Evolutionary conservation across 2,113 vertebrate genomes (phyloP).

Genomic region (Symphodus melops): DNA sequence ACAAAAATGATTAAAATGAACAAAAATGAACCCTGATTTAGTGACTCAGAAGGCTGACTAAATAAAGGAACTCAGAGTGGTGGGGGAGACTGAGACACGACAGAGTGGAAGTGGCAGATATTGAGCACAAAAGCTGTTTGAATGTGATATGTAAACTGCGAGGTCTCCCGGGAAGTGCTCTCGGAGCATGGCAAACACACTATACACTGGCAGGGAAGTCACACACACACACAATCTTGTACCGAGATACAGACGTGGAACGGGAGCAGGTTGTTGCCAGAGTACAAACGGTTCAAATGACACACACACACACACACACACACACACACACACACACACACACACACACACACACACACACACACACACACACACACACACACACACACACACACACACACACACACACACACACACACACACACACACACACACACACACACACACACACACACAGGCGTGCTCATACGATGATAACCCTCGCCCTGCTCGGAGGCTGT

Average conservation of each 20-base stretch:
- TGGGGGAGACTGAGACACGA: conserved; percentile 21
- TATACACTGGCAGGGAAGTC: conserved; percentile 34
- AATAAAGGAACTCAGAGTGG: conserved; percentile 22
- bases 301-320: conserved; percentile 2
- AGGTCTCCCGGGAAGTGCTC: conserved; percentile 71
- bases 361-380: conserved; percentile 5
- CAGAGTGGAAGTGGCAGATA: conserved; percentile 65
- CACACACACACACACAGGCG: background rate
- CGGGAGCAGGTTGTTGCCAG: conserved; percentile 41
- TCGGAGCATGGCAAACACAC: conserved; percentile 58
- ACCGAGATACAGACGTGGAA: conserved; percentile 57
- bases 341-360: background rate
- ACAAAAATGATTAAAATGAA: conserved; percentile 22
- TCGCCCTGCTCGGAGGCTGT: conserved; percentile 40
- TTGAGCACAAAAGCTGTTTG: conserved; percentile 73
- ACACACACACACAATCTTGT: conserved; percentile 56
- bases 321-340: conserved; percentile 17
- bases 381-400: conserved; percentile 5
- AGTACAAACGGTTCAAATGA: conserved; percentile 59
- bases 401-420: conserved; percentile 6
- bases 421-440: conserved; percentile 6
- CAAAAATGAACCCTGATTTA: conserved; percentile 28
- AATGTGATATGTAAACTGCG: conserved; percentile 77
- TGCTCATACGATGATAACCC: conserved; percentile 20
- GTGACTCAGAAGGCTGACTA: conserved; percentile 22